Base-by-base conservation (phyloP, 2,113 vertebrate genomes). In the Nothocercus nigrocapillus region DNA sequence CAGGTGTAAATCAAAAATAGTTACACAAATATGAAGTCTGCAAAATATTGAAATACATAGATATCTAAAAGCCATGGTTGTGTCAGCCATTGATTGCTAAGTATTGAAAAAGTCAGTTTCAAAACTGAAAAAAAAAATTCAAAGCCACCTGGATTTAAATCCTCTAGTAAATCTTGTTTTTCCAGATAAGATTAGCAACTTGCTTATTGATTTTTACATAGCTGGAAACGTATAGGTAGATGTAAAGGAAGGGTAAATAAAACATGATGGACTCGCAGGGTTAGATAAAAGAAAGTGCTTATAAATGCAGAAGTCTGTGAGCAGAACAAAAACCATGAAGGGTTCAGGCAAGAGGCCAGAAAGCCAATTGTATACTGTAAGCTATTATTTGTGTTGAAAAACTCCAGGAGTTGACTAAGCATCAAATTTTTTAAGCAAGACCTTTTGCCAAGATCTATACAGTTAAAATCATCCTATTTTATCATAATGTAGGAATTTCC, bases 201-300 rank as follows among this genome's bases (percentile, higher is more conserved):
- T 0, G 0, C 32, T 44, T 53, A 95, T 96, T 16, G 86, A 93
- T 94, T 93, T 92, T 28, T n/a, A 24, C 28, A 24, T 34, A 84
- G 82, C 64, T 91, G 53, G 82, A 94, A 91, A 91, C 13, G 56
- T 61, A 82, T 44, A 90, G 64, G 38, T 59, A 92, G 61, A 85
- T 62, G 80, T 94, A 94, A 94, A 96, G 87, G 83, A 86, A 89
- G 69, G 77, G 84, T 92, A 96, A 94, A 94, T 96, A 95, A 96
- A 96, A 86, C 90, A 94, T 88, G 78, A 92, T 70, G 78, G 85
- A 68, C 53, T 91, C 85, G 56, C 74, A 83, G 86, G 76, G 56
- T 45, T 66, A 68, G 88, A 79, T 67, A 73, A 93, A 94, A 86
- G 81, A 90, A 95, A 94, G n/a, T 82, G 83, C 64, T 95, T 92